A percentile compares a stretch with the other conserved stretches of the same genome.
Conservation (phyloP, 2,888 invertebrate species). For the Galerucella nymphaeae region DNA sequence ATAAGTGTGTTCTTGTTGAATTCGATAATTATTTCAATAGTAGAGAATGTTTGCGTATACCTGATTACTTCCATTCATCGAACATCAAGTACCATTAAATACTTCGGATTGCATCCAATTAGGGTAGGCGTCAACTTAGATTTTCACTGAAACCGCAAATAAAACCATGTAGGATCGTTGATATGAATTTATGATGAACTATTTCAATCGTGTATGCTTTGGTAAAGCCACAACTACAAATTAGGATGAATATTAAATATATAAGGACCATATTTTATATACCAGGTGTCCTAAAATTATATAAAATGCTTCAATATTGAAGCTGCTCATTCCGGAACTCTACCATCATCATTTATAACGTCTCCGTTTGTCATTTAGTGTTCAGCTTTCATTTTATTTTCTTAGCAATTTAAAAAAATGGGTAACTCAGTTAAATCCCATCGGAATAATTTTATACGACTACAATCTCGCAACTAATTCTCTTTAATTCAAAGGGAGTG, state of each 20-base stretch:
- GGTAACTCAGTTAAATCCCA: conserved; percentile 15
- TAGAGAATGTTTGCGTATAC: conserved; percentile 15
- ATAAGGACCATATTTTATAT: not conserved
- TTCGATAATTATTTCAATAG: conserved; percentile 23
- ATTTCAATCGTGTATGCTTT: conserved; percentile 35
- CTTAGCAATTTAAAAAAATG: conserved; percentile 3
- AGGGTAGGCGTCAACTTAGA: conserved; percentile 44
- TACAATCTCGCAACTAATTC: conserved; percentile 33
- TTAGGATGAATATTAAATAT: conserved; percentile 3
- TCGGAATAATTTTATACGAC: conserved; percentile 28
- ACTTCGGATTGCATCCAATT: conserved; percentile 38
- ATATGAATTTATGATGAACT: conserved; percentile 43
- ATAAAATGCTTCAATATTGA: too few relatives aligned
- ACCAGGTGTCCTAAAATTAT: too few relatives aligned
- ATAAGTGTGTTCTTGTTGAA: not conserved
- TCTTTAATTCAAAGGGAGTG: conserved; percentile 25
- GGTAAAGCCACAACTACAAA: not conserved
- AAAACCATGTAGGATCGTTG: conserved; percentile 39
- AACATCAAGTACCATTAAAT: conserved; percentile 31
- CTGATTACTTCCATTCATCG: conserved; percentile 31
- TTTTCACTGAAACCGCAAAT: conserved; percentile 41
- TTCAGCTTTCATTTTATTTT: conserved; percentile 16
- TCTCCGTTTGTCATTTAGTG: too few relatives aligned
- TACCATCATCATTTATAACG: too few relatives aligned
- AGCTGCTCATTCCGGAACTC: too few relatives aligned